phyloP scores from a whole-genome alignment of 2,888 invertebrate species.

The Nemapogon koenigi region DNA sequence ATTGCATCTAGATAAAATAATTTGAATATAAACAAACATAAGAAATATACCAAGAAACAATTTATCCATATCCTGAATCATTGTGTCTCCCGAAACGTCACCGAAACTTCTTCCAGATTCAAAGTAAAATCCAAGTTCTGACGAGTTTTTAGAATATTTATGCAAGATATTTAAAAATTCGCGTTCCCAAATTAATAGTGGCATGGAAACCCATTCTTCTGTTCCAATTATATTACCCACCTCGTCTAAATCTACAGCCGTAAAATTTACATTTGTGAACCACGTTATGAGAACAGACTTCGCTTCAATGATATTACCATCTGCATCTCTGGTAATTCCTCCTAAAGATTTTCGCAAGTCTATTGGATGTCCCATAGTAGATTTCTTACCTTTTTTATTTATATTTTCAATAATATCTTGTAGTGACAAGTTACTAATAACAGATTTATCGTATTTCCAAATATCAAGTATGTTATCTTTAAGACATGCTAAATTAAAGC shows the following conservation, averaged over 20 bases:
- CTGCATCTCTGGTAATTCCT: slow-evolving; percentile 59
- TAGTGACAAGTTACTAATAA: slow-evolving; percentile 60
- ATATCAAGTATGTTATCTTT: slow-evolving; percentile 72
- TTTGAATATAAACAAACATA: slow-evolving; percentile 77
- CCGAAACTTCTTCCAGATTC: slow-evolving; percentile 74
- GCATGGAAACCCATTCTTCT: slow-evolving; percentile 73
- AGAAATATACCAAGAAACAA: slow-evolving; percentile 70
- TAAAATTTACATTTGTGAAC: slow-evolving; percentile 72
- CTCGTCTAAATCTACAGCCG: slow-evolving; percentile 68
- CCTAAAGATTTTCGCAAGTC: slow-evolving; percentile 70
- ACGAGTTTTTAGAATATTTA: slow-evolving; percentile 28
- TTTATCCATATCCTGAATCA: slow-evolving; percentile 77
- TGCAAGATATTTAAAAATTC: slow-evolving; percentile 56
- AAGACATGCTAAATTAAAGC: slow-evolving; percentile 67
- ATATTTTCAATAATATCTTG: slow-evolving; percentile 68
- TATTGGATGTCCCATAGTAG: slow-evolving; percentile 69
- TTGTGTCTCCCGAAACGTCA: slow-evolving; percentile 73
- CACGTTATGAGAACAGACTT: slow-evolving; percentile 68
- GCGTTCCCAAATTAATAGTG: slow-evolving; percentile 68
- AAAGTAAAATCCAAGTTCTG: slow-evolving; percentile 56
- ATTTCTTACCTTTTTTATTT: slow-evolving; percentile 66
- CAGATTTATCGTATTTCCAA: slow-evolving; percentile 67
- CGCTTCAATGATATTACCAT: slow-evolving; percentile 69
- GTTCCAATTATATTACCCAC: slow-evolving; percentile 76
- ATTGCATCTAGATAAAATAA: slow-evolving; percentile 76